A percentile compares a stretch with the other conserved stretches of the same genome.
Evolutionary conservation across 2,113 vertebrate genomes (phyloP).

Genomic region (Crotalus helleri): DNA sequence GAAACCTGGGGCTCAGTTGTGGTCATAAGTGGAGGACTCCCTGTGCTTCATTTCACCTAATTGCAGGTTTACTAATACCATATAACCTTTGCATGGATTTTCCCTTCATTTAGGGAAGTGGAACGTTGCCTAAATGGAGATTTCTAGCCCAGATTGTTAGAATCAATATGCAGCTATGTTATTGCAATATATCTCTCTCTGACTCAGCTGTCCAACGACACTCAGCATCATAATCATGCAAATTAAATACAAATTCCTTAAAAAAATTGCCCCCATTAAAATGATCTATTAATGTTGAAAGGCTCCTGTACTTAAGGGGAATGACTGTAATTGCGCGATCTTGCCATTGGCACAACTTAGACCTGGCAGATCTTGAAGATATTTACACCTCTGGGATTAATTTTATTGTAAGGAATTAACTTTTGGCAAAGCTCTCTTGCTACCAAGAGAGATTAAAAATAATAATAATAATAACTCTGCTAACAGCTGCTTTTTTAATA

Average conservation of each 20-base stretch:
- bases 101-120: constrained; percentile 15
- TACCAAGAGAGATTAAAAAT: background rate
- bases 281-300: constrained; percentile 69
- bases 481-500: constrained; percentile 25
- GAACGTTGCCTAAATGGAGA: constrained; percentile 30
- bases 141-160: constrained; percentile 27
- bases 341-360: constrained; percentile 64
- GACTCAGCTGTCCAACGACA: constrained; percentile 39
- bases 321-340: constrained; percentile 67
- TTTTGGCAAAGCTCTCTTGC: constrained; percentile 54
- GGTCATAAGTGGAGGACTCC: background rate
- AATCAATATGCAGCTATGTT: background rate
- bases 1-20: background rate
- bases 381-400: constrained; percentile 58
- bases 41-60: background rate
- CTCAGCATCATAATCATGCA: constrained; percentile 65
- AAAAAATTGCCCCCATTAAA: constrained; percentile 73
- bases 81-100: too few relatives aligned
- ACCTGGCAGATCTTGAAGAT: constrained; percentile 54
- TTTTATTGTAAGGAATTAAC: constrained; percentile 62
- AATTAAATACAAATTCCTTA: constrained; percentile 71
- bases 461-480: background rate
- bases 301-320: constrained; percentile 64
- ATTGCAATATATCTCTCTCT: constrained; percentile 18
- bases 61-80: background rate